These are phyloP conservation scores for Autographa pulchrina DNA, from an alignment of 2,888 invertebrate species.

Conservation along the genomic window DNA sequence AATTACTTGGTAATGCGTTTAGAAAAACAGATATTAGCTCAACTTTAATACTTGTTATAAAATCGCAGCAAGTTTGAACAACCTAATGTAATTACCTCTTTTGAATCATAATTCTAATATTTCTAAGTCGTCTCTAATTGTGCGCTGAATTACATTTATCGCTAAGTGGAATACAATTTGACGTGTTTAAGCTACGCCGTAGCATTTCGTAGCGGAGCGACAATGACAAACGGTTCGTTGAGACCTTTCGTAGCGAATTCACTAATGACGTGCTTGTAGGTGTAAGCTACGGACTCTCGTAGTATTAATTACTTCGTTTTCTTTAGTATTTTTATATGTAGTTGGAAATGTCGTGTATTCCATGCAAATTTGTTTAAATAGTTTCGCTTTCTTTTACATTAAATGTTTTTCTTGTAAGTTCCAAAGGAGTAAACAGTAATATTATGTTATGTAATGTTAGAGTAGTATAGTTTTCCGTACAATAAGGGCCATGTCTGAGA, in stretches of 20 bases:
- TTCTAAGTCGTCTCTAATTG: constrained; percentile 28
- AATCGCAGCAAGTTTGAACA: constrained; percentile 6
- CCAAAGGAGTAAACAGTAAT: too few relatives aligned
- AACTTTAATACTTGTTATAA: not conserved
- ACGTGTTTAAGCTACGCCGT: constrained; percentile 39
- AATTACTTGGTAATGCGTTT: not conserved
- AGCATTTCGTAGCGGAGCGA: constrained; percentile 40
- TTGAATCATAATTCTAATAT: not conserved
- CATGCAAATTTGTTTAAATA: too few relatives aligned
- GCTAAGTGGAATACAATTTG: constrained; percentile 39
- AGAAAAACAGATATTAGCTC: not conserved
- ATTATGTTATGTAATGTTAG: too few relatives aligned
- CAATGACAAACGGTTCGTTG: constrained; percentile 47
- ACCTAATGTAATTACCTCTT: constrained; percentile 12
- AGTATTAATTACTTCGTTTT: constrained; percentile 51
- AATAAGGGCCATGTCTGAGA: too few relatives aligned
- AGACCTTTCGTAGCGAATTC: constrained; percentile 39
- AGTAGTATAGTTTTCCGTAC: too few relatives aligned
- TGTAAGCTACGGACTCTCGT: constrained; percentile 34
- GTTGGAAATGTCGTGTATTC: constrained; percentile 30
- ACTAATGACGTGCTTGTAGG: constrained; percentile 52
- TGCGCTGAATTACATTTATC: constrained; percentile 30
- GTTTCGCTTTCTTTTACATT: too few relatives aligned
- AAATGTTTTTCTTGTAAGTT: not conserved
- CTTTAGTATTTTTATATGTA: constrained; percentile 33